These are phyloP conservation scores for Eretmodus cyanostictus DNA, from an alignment of 2,113 vertebrate species.

Conservation along the genomic window DNA sequence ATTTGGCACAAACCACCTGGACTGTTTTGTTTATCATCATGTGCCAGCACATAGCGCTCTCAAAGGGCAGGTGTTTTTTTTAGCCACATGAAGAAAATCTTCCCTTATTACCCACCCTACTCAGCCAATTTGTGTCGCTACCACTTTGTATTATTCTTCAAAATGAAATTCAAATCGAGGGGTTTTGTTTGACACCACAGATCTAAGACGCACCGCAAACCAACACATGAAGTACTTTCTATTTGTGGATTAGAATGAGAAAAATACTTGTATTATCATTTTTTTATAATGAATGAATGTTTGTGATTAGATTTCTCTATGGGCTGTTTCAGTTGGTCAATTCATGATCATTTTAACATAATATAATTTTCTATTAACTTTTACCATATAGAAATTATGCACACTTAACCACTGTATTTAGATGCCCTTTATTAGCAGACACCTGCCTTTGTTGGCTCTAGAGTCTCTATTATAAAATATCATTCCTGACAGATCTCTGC, in stretches of 20 bases:
- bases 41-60: not conserved
- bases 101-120: not conserved
- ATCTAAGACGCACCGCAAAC: not conserved
- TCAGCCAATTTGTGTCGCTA: not conserved
- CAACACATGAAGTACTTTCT: not conserved
- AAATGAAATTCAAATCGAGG: not conserved
- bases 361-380: not conserved
- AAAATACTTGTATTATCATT: not conserved
- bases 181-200: not conserved
- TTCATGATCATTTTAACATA: not conserved
- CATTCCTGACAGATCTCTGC: slow-evolving; percentile 3
- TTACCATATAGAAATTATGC: not conserved
- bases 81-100: not conserved
- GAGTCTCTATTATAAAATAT: not conserved
- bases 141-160: not conserved
- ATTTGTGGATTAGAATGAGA: not conserved
- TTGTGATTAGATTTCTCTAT: not conserved
- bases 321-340: not conserved
- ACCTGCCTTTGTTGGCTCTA: not conserved
- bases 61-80: not conserved
- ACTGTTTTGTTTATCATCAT: not conserved
- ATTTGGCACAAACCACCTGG: not conserved
- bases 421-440: not conserved
- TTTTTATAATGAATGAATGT: not conserved
- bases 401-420: not conserved